phyloP scores from a whole-genome alignment of 2,113 vertebrate genomes.

The Oryctolagus cuniculus region mOryCun1.1 NC_091441.1:114061001-114061500 shows the following conservation, averaged over 20 bases:
- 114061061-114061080: constrained; percentile 1
- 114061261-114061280: not conserved
- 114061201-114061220: not conserved
- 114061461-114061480: too few species aligned
- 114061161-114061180: not conserved
- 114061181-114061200: not conserved
- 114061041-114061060: not conserved
- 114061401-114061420: not conserved
- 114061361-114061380: not conserved
- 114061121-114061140: not conserved
- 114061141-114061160: not conserved
- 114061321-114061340: not conserved
- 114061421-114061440: not conserved
- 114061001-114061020: not conserved
- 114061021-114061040: not conserved
- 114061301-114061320: not conserved
- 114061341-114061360: not conserved
- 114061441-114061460: not conserved
- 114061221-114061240: not conserved
- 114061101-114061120: not conserved
- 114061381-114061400: not conserved
- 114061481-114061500: too few species aligned
- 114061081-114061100: not conserved
- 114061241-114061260: not conserved
- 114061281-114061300: not conserved